Base-by-base conservation (phyloP, 1,140 invertebrate genomes). In the Cephus cinctus region DNA sequence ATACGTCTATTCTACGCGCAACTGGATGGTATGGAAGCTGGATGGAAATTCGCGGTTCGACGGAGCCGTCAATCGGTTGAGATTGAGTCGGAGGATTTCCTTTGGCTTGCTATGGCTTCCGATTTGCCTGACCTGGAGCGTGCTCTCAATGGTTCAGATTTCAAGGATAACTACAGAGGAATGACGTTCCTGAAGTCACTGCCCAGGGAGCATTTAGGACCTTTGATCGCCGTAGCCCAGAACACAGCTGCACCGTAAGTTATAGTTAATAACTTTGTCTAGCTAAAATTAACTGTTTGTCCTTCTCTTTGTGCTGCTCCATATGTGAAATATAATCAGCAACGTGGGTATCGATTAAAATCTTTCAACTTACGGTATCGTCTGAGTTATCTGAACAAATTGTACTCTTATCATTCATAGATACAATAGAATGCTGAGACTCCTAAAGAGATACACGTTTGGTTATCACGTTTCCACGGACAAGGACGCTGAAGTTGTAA, bases 401-500 rank as follows among this genome's bases (percentile, higher is more conserved):
- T 12, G 39, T 19, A 38, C 18, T 18, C 12, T 9, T 16, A 11
- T 35, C 38, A 18, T 50, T 66, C 62, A 3, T 50, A 85, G 85
- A 44, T 96, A 92, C 63, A 81, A 83, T 16, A 85, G 84, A 55
- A 96, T 98, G 94, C 76, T 95, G 38, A 80, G 92, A 54, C 84
- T 97, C 12, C 77, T 95, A 59, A 98, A 98, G 72, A 85, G 86
- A 48, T 97, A 97, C 74, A 88, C 88, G 57, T 86, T 96, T 44
- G 83, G 83, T 51, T 94, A 87, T 61, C 88, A 87, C 52, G 63
- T 78, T 19, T 78, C 81, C 23, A 77, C 81, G 0, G 36, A 31
- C 2, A 47, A 54, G 36, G 42, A 61, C 22, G 75, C 79, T 25
- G 59, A 75, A 5, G 59, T 75, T 2, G 83, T 88, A 16, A 84